Base-by-base conservation (phyloP, 2,888 invertebrate species). In the Panopea generosa region DNA sequence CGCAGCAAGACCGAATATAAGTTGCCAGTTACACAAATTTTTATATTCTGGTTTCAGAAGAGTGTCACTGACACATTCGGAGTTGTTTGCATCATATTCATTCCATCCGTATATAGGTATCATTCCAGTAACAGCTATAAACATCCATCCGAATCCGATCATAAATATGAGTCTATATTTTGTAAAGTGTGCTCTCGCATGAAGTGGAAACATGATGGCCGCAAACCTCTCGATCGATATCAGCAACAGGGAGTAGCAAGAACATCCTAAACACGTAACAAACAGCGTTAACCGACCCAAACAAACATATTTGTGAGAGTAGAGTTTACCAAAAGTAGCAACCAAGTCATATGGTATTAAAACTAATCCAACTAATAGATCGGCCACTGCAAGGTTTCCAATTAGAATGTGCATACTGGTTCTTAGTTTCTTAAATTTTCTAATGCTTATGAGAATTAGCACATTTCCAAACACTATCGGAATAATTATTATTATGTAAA, bases 381-480 rank as follows among this genome's bases (percentile, higher is more conserved):
- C 75, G 20, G 69, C 57, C n/a, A 69, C 47, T 1, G 75, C 75
- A 9, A 75, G 55, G 38, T 75, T 75, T 20, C 63, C 50, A 3
- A 75, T 63, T 16, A 75, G 63, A 22, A 75, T 52, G 26, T 75
- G 59, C 63, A 75, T 75, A 22, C 29, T 63, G 14, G 57, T 40
- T 14, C 65, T 55, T 3, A 75, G 53, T 18, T 33, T 55, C 20
- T 27, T 43, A 22, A 52, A 69, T 18, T 52, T 68, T 18, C 59
- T 53, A 7, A 75, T 63, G n/a, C 74, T 69, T 4, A 69, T 24
- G 18, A 75, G 22, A 33, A 75, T 75, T 6, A 75, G 47, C n/a
- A 68, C 65, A 40, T 75, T 75, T 11, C 75, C 75, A 33, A 75
- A 24, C 4, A 75, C 55, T 7, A 63, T 75, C 1, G 75, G 75